Conservation (phyloP, 1,140 invertebrate species). For the Caenorhabditis tropicalis region DNA sequence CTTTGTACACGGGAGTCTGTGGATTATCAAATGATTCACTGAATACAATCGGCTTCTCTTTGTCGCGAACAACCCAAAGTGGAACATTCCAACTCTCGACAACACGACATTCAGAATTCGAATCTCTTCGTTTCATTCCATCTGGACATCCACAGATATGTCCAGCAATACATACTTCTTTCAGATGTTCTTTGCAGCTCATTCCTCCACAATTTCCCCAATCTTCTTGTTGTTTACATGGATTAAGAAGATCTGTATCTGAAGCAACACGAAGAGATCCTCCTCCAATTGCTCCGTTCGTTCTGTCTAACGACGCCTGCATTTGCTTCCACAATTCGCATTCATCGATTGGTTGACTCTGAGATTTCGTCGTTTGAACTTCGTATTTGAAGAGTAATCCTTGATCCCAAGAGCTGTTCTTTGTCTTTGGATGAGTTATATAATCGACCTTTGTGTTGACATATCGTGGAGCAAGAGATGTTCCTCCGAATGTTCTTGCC, state of each 20-base stretch:
- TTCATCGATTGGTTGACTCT: constrained; percentile 61
- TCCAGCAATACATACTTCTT: constrained; percentile 67
- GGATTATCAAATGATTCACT: constrained; percentile 70
- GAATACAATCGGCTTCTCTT: constrained; percentile 65
- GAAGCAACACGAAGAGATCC: constrained; percentile 65
- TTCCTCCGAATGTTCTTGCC: constrained; percentile 66
- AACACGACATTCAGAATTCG: constrained; percentile 62
- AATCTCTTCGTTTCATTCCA: constrained; percentile 64
- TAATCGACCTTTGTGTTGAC: constrained; percentile 68
- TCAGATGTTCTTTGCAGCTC: constrained; percentile 60
- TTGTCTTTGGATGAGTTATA: constrained; percentile 71
- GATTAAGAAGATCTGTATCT: constrained; percentile 68
- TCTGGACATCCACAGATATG: constrained; percentile 66
- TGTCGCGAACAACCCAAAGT: constrained; percentile 65
- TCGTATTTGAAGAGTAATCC: constrained; percentile 69
- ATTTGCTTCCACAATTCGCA: constrained; percentile 70
- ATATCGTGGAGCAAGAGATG: constrained; percentile 68
- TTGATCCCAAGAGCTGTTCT: constrained; percentile 70
- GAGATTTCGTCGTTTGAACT: constrained; percentile 60
- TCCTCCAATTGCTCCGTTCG: constrained; percentile 67
- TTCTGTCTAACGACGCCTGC: constrained; percentile 61
- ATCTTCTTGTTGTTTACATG: constrained; percentile 61
- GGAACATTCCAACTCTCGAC: constrained; percentile 69
- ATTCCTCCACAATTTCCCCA: constrained; percentile 67
- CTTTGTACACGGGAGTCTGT: constrained; percentile 64